Evolutionary conservation across 2,888 invertebrate species (phyloP).

Genomic region (Malachius bipustulatus): DNA sequence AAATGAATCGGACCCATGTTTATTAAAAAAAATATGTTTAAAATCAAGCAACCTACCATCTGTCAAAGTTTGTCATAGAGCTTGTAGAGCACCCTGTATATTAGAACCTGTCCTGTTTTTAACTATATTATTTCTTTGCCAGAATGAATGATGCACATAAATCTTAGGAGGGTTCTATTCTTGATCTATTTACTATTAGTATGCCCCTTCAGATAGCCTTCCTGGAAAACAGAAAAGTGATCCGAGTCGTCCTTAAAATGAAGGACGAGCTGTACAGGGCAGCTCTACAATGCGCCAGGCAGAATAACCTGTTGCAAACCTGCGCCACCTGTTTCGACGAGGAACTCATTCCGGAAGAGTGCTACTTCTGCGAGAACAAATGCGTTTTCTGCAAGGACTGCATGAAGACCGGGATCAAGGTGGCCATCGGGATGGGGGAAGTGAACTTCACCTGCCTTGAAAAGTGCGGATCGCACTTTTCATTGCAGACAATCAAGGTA

Average conservation of each 20-base stretch:
- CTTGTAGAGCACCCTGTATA: too few relatives aligned
- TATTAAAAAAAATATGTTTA: too few relatives aligned
- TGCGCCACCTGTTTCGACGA: conserved; percentile 47
- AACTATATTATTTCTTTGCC: too few relatives aligned
- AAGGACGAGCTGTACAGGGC: conserved; percentile 27
- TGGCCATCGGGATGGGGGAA: conserved; percentile 35
- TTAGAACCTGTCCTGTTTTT: too few relatives aligned
- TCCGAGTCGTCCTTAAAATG: conserved; percentile 26
- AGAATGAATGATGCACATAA: too few relatives aligned
- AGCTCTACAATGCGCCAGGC: conserved; percentile 30
- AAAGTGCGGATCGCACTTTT: conserved; percentile 36
- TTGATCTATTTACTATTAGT: too few relatives aligned
- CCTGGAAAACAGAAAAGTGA: conserved; percentile 27
- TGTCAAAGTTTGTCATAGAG: too few relatives aligned
- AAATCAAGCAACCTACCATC: too few relatives aligned
- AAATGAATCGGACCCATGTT: too few relatives aligned
- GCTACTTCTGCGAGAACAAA: conserved; percentile 29
- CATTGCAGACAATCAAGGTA: conserved; percentile 31
- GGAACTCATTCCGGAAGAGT: conserved; percentile 38
- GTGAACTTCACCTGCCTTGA: conserved; percentile 39
- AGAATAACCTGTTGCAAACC: conserved; percentile 29
- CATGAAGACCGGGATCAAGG: conserved; percentile 34
- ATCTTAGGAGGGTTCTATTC: too few relatives aligned
- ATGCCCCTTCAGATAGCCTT: conserved; percentile 30
- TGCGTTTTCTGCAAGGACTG: conserved; percentile 39